Evolutionary conservation across 2,888 invertebrate species (phyloP), one percentile per base, ranked within the genome.

Genomic region (Apodemia mormo): DNA sequence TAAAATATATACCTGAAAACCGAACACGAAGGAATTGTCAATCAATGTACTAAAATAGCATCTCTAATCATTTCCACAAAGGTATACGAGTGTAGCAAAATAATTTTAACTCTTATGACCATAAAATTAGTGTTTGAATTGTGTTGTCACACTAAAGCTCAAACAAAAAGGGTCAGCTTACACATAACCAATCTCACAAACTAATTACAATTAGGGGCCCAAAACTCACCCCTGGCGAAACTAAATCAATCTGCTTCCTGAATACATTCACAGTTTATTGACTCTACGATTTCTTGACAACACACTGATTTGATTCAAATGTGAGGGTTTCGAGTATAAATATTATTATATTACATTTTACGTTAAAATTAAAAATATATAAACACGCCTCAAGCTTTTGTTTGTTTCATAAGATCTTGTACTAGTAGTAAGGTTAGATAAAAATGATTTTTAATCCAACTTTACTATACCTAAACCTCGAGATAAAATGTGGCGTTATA

Each of bases 171-270:
- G 33, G 58, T 61, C 58, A 61, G 58, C 33, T 61, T 30, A 61
- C 33, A 61, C 58, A 61, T 61, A 61, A 61, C 58, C 58, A 61
- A 61, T 61, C 58, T 61, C 58, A 29, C 12, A 61, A 61, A 61
- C 30, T 61, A 61, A 61, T 61, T 61, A 61, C 58, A 61, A 61
- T 61, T 61, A 61, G 30, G 58, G 58, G 33, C 9, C 33, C 58
- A 61, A 61, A 58, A 61, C 33, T 61, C 58, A 61, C 58, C 58
- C 58, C 33, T 61, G 58, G 30, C 58, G 33, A 61, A 61, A 61
- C 58, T 61, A 61, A 61, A 61, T 61, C 58, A 61, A 61, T 61
- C 58, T 61, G 58, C 30, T 61, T 61, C 58, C 58, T 61, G 58
- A 61, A 61, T 61, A 61, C 58, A 61, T 29, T 58, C 58, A 61